These are phyloP conservation scores for Enteromius afrohamiltoni DNA, from an alignment of 2,797 vertebrate genomes.

Conservation along the genomic window DNA sequence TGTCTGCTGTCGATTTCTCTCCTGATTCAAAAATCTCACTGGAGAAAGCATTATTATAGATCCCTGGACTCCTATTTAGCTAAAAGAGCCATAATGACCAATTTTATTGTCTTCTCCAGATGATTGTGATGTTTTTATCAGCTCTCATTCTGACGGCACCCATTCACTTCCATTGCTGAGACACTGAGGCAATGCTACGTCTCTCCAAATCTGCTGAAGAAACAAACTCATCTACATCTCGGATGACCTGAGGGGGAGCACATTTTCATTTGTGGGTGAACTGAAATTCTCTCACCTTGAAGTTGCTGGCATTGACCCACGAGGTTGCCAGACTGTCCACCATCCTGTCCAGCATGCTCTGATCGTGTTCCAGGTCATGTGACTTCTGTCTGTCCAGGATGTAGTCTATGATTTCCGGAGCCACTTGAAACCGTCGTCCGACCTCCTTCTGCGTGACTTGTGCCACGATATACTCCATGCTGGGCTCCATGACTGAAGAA, in stretches of 20 bases:
- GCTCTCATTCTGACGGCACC: not conserved
- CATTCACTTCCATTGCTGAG: not conserved
- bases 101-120: not conserved
- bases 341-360: conserved; percentile 89
- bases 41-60: too few species aligned
- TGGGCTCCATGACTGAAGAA: conserved; percentile 79
- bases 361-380: conserved; percentile 91
- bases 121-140: not conserved
- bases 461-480: conserved; percentile 87
- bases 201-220: not conserved
- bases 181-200: not conserved
- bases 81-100: too few species aligned
- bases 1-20: too few species aligned
- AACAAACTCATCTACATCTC: not conserved
- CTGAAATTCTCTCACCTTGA: conserved; percentile 84
- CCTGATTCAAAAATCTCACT: too few species aligned
- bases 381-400: conserved; percentile 86
- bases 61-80: too few species aligned
- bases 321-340: conserved; percentile 91
- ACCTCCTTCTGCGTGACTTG: conserved; percentile 94
- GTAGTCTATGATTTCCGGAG: conserved; percentile 89
- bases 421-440: conserved; percentile 90
- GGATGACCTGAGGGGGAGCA: not conserved
- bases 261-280: too few species aligned
- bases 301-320: conserved; percentile 98